Evolutionary conservation across 2,113 vertebrate species (phyloP).

Genomic region (Poicephalus meyeri): DNA sequence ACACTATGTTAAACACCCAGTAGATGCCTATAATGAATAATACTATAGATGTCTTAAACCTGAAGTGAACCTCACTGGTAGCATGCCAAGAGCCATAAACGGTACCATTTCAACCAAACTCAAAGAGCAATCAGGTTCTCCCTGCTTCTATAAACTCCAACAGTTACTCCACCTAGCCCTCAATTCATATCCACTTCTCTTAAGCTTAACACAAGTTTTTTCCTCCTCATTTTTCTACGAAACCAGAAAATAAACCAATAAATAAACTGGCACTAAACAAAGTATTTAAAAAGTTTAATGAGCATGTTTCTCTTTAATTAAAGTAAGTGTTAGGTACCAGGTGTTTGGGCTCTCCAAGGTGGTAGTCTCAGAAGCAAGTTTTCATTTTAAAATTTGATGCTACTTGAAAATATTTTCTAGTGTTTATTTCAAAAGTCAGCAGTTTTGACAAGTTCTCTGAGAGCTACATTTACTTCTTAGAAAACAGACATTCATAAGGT

Average conservation of each 20-base stretch:
- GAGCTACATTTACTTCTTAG: background rate
- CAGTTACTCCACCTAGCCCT: background rate
- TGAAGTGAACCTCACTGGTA: background rate
- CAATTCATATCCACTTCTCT: background rate
- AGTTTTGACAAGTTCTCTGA: background rate
- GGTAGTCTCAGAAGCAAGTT: background rate
- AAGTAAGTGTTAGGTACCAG: background rate
- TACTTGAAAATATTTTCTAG: background rate
- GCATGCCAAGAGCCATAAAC: background rate
- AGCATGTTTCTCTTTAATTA: background rate
- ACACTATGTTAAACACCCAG: background rate
- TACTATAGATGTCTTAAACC: background rate
- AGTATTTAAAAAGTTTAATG: background rate
- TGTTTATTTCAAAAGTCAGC: background rate
- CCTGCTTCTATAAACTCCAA: background rate
- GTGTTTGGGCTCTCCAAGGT: background rate
- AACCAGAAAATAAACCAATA: background rate
- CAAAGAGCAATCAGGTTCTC: background rate
- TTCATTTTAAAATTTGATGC: background rate
- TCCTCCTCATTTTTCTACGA: background rate
- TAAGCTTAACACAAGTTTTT: background rate
- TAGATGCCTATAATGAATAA: background rate
- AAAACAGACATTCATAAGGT: background rate
- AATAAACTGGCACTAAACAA: background rate
- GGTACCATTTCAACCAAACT: background rate